Percentiles rank a stretch among this genome's conserved stretches.
phyloP scores from a whole-genome alignment of 2,797 vertebrate species.

The Erethizon dorsatum region DNA sequence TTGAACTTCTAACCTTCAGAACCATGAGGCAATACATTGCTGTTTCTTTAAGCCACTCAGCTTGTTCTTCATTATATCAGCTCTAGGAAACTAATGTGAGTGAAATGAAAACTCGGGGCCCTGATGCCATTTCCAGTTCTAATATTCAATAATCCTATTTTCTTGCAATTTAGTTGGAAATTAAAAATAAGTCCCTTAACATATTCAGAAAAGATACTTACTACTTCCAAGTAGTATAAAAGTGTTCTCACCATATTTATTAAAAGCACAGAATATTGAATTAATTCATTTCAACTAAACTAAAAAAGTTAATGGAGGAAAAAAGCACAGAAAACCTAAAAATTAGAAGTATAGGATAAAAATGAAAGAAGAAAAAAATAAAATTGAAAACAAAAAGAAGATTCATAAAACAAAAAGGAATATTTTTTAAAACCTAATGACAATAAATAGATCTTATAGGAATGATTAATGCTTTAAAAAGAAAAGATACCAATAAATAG shows the following conservation, averaged over 20 bases:
- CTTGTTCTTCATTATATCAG: background rate
- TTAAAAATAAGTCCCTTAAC: background rate
- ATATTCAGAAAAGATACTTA: background rate
- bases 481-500: background rate
- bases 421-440: background rate
- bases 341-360: background rate
- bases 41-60: background rate
- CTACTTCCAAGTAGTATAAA: background rate
- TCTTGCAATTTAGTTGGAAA: background rate
- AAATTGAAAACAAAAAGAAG: slow-evolving; percentile 31
- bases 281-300: slow-evolving; percentile 27
- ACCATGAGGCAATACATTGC: background rate
- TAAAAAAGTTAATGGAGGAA: background rate
- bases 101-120: background rate
- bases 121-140: background rate
- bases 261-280: background rate
- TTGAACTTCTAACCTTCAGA: background rate
- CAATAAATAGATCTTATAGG: background rate
- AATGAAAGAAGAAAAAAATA: background rate
- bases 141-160: background rate
- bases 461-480: slow-evolving; percentile 28
- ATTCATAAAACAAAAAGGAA: slow-evolving; percentile 32
- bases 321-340: slow-evolving; percentile 39
- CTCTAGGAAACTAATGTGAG: background rate
- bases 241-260: background rate